Base-by-base conservation (phyloP, 2,888 invertebrate genomes). In the Odontomyia ornata region DNA sequence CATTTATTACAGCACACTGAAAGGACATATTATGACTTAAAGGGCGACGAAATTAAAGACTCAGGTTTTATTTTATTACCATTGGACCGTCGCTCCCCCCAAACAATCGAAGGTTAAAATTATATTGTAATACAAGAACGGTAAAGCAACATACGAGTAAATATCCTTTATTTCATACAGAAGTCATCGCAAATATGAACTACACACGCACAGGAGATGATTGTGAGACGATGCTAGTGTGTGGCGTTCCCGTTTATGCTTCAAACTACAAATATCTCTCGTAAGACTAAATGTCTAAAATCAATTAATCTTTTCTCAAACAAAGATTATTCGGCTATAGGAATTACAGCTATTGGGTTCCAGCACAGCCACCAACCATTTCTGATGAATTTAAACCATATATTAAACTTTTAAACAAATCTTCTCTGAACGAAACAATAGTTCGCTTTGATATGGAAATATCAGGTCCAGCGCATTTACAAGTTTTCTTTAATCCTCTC, bases 31-130 rank as follows among this genome's bases (percentile, higher is more conserved):
- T 86, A 88, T 78, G 85, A 87, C 80, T 80, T 81, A 62, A 80
- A 82, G 52, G 81, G 84, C 27, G 82, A 82, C 25, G 81, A 87
- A 7, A 83, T 84, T 2, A 83, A 85, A 52, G 89, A 89, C 80
- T 86, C 88, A 0, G 88, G 88, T 4, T 86, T 89, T 78, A 88
- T 88, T 83, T 83, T 88, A 28, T 81, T 88, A 79, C 88, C 89
- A 7, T 85, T 88, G 80, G 90, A 90, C 81, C 84, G 86, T 77
- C 85, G 85, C 76, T 83, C 83, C 0, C 84, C 73, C 4, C 18
- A 84, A 79, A 81, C 84, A 0, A 84, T 86, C 0, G 84, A 84
- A 79, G 81, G 85, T 85, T 76, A 81, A 77, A 62, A 69, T 23
- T 43, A n/a, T 56, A 13, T n/a, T 36, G 3, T 9, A 36, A 36